Conservation (phyloP, 2,113 vertebrate species). For the Limnothrissa miodon region DNA sequence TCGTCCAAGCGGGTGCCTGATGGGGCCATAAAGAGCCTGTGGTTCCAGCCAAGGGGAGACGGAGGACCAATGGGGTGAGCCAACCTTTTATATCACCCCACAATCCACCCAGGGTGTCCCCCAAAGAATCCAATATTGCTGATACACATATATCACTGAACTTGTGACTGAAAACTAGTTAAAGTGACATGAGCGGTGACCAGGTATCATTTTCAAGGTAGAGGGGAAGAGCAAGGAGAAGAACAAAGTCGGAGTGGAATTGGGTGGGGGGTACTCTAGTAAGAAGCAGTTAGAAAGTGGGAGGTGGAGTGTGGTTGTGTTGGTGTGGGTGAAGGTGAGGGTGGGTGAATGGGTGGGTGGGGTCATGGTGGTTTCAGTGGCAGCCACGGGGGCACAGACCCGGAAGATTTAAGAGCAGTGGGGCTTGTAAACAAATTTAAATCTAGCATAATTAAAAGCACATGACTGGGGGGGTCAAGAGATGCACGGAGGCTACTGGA, state of each 20-base stretch:
- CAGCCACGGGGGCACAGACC: slow-evolving; percentile 43
- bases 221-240: slow-evolving; percentile 38
- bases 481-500: slow-evolving; percentile 44
- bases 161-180: not conserved
- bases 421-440: slow-evolving; percentile 77
- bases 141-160: not conserved
- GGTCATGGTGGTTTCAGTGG: not conserved
- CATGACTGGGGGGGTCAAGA: slow-evolving; percentile 62
- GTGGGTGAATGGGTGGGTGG: not conserved
- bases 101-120: slow-evolving; percentile 72
- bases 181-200: not conserved
- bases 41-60: slow-evolving; percentile 59
- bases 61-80: slow-evolving; percentile 59
- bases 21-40: slow-evolving; percentile 70
- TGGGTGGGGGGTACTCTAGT: not conserved
- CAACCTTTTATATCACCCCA: slow-evolving; percentile 70
- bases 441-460: slow-evolving; percentile 73
- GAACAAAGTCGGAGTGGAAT: not conserved
- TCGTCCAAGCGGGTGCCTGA: slow-evolving; percentile 71
- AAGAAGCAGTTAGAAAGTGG: not conserved
- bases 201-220: slow-evolving; percentile 39
- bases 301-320: slow-evolving; percentile 15
- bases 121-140: slow-evolving; percentile 53
- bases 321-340: not conserved
- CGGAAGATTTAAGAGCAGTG: slow-evolving; percentile 73